Conservation (phyloP, 2,113 vertebrate species). For the Glaucidium brasilianum region DNA sequence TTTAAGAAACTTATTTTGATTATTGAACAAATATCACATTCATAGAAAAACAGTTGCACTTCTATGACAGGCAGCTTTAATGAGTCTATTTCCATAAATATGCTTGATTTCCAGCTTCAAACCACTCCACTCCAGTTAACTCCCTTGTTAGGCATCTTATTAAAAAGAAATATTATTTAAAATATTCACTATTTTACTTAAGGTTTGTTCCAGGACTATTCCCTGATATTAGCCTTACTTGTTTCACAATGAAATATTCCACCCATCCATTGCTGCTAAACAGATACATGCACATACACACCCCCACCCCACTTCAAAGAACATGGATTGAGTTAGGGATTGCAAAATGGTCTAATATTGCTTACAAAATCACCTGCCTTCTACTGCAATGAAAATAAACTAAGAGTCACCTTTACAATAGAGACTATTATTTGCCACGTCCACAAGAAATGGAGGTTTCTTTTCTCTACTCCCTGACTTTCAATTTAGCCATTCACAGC, state of each 20-base stretch:
- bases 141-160: conserved; percentile 22
- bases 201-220: neutral
- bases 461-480: neutral
- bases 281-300: neutral
- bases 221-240: neutral
- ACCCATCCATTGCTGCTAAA: neutral
- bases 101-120: conserved; percentile 25
- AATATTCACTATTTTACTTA: neutral
- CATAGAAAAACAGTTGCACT: neutral
- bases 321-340: neutral
- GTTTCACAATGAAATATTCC: neutral
- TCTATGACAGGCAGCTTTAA: conserved; percentile 2
- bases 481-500: neutral
- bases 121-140: neutral
- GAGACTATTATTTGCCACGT: neutral
- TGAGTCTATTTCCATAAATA: conserved; percentile 41
- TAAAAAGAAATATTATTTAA: conserved; percentile 14
- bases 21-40: neutral
- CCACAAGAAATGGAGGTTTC: neutral
- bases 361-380: neutral
- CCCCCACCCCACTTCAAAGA: neutral
- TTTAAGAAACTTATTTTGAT: neutral
- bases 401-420: neutral
- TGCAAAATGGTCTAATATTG: neutral
- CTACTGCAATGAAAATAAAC: neutral